Evolutionary conservation across 2,888 invertebrate species (phyloP).

Genomic region (Drosophila antonietae): DNA sequence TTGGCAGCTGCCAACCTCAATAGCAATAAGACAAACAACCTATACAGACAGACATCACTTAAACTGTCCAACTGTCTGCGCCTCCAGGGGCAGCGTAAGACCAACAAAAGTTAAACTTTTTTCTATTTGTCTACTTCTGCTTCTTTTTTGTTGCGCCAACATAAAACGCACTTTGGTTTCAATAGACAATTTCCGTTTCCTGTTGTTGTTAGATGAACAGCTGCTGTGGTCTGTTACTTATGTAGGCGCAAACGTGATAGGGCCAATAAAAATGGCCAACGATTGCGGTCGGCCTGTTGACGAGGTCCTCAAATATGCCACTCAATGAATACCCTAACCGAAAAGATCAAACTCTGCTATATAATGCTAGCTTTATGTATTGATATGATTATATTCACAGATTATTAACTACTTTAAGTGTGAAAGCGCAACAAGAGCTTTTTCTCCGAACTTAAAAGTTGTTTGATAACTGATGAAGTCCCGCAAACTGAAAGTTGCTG

Average conservation of each 20-base stretch:
- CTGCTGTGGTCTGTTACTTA: slow-evolving; percentile 49
- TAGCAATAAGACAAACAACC: slow-evolving; percentile 44
- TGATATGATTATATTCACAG: no score
- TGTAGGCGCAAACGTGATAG: slow-evolving; percentile 55
- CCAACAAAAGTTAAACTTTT: slow-evolving; percentile 44
- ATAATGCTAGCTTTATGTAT: no score
- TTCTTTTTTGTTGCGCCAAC: slow-evolving; percentile 23
- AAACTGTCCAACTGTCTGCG: slow-evolving; percentile 70
- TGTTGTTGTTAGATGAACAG: slow-evolving; percentile 67
- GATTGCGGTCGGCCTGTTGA: slow-evolving; percentile 42
- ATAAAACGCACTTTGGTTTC: slow-evolving; percentile 63
- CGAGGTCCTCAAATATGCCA: not conserved
- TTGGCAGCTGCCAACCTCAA: slow-evolving; percentile 16
- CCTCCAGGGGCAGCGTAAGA: slow-evolving; percentile 33
- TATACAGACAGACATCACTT: slow-evolving; percentile 57
- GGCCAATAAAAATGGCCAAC: slow-evolving; percentile 63
- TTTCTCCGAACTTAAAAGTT: not conserved
- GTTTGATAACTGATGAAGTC: not conserved
- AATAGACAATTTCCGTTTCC: slow-evolving; percentile 76
- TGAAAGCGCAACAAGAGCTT: not conserved
- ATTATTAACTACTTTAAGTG: no score
- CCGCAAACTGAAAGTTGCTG: no score
- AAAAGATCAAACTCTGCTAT: not conserved
- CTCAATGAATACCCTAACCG: not conserved
- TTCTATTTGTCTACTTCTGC: not conserved